phyloP scores from a whole-genome alignment of 2,888 invertebrate species.

The Drosophila diplacantha region DNA sequence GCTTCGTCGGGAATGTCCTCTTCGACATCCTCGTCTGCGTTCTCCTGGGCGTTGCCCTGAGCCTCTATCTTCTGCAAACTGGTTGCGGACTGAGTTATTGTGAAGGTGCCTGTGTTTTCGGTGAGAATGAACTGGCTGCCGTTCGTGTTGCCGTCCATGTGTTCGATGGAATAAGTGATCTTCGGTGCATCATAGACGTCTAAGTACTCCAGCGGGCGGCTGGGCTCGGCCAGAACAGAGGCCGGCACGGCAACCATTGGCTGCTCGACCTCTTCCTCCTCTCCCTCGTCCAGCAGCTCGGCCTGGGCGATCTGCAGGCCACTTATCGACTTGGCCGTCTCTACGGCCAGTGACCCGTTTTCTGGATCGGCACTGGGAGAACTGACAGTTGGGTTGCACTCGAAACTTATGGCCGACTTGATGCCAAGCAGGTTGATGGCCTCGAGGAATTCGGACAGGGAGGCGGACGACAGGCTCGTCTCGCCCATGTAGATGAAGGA shows the following conservation, averaged over 20 bases:
- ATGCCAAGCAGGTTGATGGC: conserved; percentile 76
- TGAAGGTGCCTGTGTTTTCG: conserved; percentile 75
- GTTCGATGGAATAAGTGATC: conserved; percentile 76
- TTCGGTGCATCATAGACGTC: conserved; percentile 77
- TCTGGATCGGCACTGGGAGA: conserved; percentile 29
- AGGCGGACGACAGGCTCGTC: conserved; percentile 72
- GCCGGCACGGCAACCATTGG: conserved; percentile 31
- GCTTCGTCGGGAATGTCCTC: conserved; percentile 63
- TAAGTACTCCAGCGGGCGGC: conserved; percentile 73
- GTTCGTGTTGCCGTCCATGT: conserved; percentile 68
- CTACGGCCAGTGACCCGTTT: conserved; percentile 20
- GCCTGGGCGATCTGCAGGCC: conserved; percentile 70
- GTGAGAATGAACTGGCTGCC: conserved; percentile 76
- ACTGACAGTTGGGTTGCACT: conserved; percentile 66
- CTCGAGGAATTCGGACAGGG: conserved; percentile 76
- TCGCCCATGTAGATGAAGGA: conserved; percentile 77
- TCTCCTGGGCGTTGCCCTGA: conserved; percentile 45
- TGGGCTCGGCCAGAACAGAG: conserved; percentile 38
- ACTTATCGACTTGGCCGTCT: conserved; percentile 53
- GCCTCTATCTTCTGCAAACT: conserved; percentile 64
- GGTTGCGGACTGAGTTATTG: conserved; percentile 65
- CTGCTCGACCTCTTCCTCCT: conserved; percentile 25
- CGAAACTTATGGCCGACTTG: conserved; percentile 77
- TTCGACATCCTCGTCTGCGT: conserved; percentile 67
- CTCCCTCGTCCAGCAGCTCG: conserved; percentile 68